Base-by-base conservation (phyloP, 2,113 vertebrate species). In the Colius striatus region DNA sequence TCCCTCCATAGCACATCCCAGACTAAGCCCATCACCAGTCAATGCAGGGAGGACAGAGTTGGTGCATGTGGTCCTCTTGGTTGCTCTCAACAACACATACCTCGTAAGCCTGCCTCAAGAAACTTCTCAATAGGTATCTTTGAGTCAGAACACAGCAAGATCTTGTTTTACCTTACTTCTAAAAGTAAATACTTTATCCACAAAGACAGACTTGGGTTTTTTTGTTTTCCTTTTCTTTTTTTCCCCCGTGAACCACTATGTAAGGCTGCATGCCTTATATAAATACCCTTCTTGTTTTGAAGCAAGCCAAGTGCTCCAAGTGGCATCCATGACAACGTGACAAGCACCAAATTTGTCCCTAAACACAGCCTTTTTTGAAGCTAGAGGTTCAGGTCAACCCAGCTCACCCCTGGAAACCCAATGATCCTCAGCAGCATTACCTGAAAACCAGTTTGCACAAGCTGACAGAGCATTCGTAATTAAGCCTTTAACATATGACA, bases 291-390 rank as follows among this genome's bases (percentile, higher is more conserved):
- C 13, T 86, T 45, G 50, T 90, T 77, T 29, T 83, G 57, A 78
- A 74, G 34, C 43, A 77, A 74, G 48, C 15, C 78, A 82, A 65
- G 10, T 25, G 11, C n/a, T 73, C 45, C 67, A 36, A 77, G 55
- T 60, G 26, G 34, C 32, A 71, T 53, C 45, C 1, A 0, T 38
- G 47, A 60, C 74, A 83, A 55, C 6, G 36, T 36, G 55, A 74
- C 48, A 86, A 57, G 21, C 26, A 73, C 32, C 68, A 63, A 86
- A 93, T 38, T 50, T 29, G 13, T 60, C 60, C 45, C 30, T 83
- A 50, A 85, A 86, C 51, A 90, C 38, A 71, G 53, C 13, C 47
- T 71, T 86, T 96, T 94, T 84, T 90, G 63, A 95, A 95, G 79
- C 36, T 45, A 26, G 53, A 84, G 18, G 68, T 55, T 90, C 76